A percentile compares a stretch with the other conserved stretches of the same genome.
These are phyloP conservation scores for Hiodon tergisus DNA, from an alignment of 2,113 vertebrate species.

Conservation along the genomic window DNA sequence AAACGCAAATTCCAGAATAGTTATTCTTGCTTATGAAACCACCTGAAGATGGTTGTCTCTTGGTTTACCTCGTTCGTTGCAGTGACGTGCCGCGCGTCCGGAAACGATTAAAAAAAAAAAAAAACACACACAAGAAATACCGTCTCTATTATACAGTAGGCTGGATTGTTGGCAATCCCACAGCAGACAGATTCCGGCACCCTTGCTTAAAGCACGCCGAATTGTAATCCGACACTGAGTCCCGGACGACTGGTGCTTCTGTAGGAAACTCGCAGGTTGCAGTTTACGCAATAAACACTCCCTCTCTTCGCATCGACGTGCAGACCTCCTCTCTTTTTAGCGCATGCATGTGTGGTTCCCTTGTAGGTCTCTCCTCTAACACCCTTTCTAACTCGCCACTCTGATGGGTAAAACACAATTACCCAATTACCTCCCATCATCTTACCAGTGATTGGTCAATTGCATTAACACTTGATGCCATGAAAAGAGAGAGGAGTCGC, in stretches of 20 bases:
- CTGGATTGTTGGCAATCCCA: neutral
- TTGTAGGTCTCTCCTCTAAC: neutral
- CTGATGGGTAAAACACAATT: slow-evolving; percentile 75
- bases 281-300: slow-evolving; percentile 25
- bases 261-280: slow-evolving; percentile 39
- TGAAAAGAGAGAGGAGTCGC: slow-evolving; percentile 13
- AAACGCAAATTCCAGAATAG: neutral
- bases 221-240: slow-evolving; percentile 41
- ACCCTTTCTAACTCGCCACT: slow-evolving; percentile 46
- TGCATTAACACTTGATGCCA: slow-evolving; percentile 71
- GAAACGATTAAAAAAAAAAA: slow-evolving; percentile 6
- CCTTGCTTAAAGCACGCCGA: slow-evolving; percentile 37
- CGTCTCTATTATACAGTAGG: neutral
- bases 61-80: neutral
- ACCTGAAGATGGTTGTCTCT: neutral
- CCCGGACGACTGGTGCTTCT: slow-evolving; percentile 37
- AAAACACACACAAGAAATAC: neutral
- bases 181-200: neutral
- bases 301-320: slow-evolving; percentile 9
- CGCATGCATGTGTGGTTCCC: slow-evolving; percentile 7
- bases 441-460: slow-evolving; percentile 75
- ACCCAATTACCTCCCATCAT: slow-evolving; percentile 78
- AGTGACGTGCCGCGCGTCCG: slow-evolving; percentile 16
- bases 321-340: slow-evolving; percentile 22
- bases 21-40: slow-evolving; percentile 21